Conservation (phyloP, 2,888 invertebrate genomes). For the Megalurothrips usitatus region DNA sequence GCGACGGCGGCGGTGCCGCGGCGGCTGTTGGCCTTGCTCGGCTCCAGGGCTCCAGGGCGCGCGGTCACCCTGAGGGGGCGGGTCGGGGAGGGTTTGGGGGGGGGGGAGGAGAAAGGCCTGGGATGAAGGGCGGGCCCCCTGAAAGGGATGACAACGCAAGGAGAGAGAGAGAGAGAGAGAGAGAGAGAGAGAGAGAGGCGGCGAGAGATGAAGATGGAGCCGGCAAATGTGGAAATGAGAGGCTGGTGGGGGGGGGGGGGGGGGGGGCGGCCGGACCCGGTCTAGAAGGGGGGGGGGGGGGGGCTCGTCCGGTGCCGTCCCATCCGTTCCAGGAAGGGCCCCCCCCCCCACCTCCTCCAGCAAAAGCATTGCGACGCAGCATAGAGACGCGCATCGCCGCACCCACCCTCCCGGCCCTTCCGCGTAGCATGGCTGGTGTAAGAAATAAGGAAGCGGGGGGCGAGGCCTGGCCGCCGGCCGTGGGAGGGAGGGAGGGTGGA, state of each 20-base stretch:
- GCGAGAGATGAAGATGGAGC: not conserved
- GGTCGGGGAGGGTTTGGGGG: not conserved
- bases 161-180: not conserved
- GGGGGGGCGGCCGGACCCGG: not conserved
- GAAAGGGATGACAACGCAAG: not conserved
- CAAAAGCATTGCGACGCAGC: too few relatives aligned
- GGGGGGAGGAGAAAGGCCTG: not conserved
- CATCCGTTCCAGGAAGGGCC: too few relatives aligned
- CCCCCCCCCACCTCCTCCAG: too few relatives aligned
- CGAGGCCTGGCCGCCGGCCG: not conserved
- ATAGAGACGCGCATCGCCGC: too few relatives aligned
- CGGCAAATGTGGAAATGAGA: slow-evolving; percentile 21
- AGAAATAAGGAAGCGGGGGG: not conserved
- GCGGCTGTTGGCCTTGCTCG: not conserved
- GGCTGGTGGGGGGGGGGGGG: not conserved
- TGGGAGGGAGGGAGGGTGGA: not conserved
- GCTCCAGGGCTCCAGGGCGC: not conserved
- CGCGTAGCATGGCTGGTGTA: too few relatives aligned
- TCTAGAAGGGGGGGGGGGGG: too few relatives aligned
- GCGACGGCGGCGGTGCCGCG: not conserved
- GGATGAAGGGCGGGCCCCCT: not conserved
- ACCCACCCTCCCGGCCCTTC: too few relatives aligned
- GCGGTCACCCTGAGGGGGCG: too few relatives aligned
- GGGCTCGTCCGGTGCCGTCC: too few relatives aligned
- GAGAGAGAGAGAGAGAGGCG: not conserved